phyloP scores from a whole-genome alignment of 23 tunicate genomes.

The Phallusia fumigata region DNA sequence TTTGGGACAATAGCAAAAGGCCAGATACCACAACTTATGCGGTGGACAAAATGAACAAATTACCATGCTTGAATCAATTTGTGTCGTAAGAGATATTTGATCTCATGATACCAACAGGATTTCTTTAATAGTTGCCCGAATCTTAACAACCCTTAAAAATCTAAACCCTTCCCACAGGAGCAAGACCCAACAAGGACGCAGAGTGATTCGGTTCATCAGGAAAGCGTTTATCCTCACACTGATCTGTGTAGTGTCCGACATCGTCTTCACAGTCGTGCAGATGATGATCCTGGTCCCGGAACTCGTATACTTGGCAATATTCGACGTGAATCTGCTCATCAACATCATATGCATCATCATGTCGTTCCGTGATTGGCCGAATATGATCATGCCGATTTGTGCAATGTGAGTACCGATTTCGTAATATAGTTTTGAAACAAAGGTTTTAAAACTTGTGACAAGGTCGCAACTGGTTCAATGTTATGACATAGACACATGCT shows the following conservation, averaged over 20 bases:
- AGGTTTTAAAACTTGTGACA: too few relatives aligned
- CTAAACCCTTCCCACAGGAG: neutral
- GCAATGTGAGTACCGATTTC: constrained; percentile 42
- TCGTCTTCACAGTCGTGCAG: constrained; percentile 58
- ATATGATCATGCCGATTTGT: constrained; percentile 70
- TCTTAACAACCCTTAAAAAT: too few relatives aligned
- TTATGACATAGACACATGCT: too few relatives aligned
- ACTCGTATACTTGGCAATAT: constrained; percentile 67
- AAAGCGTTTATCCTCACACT: constrained; percentile 77
- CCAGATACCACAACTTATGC: too few relatives aligned
- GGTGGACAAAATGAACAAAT: too few relatives aligned
- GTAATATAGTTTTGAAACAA: too few relatives aligned
- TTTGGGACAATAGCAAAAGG: too few relatives aligned
- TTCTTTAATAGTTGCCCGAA: too few relatives aligned
- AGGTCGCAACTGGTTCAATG: too few relatives aligned
- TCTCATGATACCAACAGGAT: too few relatives aligned
- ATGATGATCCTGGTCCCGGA: constrained; percentile 68
- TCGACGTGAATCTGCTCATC: constrained; percentile 74
- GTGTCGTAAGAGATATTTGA: too few relatives aligned
- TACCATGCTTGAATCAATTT: too few relatives aligned
- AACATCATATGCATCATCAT: constrained; percentile 82
- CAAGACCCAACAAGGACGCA: constrained; percentile 72
- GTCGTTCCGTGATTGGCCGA: constrained; percentile 91
- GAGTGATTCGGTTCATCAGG: constrained; percentile 71
- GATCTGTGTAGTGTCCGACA: constrained; percentile 74